These are phyloP conservation scores for Jaculus jaculus DNA, from an alignment of 2,113 vertebrate genomes.

Conservation along the genomic window DNA sequence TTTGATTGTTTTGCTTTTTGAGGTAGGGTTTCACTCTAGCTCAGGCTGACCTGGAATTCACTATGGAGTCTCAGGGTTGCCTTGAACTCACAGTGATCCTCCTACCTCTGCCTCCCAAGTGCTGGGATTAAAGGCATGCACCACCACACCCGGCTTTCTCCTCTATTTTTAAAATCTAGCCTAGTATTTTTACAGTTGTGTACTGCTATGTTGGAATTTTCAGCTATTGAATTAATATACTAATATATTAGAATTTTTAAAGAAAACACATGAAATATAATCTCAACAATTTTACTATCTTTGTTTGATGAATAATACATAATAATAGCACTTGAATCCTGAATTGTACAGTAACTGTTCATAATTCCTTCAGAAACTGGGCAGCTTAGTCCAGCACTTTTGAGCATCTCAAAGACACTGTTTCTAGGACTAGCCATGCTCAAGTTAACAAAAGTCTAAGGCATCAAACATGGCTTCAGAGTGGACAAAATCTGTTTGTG, in stretches of 20 bases:
- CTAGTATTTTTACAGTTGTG: background rate
- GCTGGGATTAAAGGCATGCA: too few relatives aligned
- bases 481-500: background rate
- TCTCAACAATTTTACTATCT: background rate
- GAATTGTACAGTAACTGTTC: background rate
- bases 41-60: too few relatives aligned
- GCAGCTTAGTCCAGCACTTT: too few relatives aligned
- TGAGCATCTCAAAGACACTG: too few relatives aligned
- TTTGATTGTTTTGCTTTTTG: too few relatives aligned
- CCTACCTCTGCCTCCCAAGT: too few relatives aligned
- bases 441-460: background rate
- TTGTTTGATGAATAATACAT: constrained; percentile 28
- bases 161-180: background rate
- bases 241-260: background rate
- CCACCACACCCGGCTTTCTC: too few relatives aligned
- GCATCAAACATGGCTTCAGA: constrained; percentile 4
- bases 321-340: constrained; percentile 6
- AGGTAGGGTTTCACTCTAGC: too few relatives aligned
- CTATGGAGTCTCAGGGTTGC: too few relatives aligned
- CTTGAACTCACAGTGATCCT: too few relatives aligned
- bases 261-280: constrained; percentile 7
- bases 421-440: background rate
- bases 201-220: too few relatives aligned
- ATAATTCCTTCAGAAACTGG: constrained; percentile 41
- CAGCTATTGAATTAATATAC: background rate